Percentiles rank a stretch among this genome's conserved stretches.
phyloP scores from a whole-genome alignment of 2,113 vertebrate genomes.

The Ramphastos sulfuratus region DNA sequence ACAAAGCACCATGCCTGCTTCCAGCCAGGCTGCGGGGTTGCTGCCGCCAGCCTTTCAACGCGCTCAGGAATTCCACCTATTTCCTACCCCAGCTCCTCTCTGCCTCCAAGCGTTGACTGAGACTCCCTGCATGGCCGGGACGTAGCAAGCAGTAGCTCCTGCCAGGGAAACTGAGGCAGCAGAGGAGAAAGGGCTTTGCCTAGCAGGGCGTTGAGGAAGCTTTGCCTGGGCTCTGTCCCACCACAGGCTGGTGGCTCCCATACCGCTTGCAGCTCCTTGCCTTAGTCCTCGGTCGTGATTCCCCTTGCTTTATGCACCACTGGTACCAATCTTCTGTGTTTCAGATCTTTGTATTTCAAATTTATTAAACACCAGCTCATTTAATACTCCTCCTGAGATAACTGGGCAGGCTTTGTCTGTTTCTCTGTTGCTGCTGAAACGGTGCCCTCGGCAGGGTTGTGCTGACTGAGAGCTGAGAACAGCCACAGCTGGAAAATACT shows the following conservation, averaged over 20 bases:
- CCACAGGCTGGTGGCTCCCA: accelerated
- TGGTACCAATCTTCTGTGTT: background rate
- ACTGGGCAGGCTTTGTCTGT: background rate
- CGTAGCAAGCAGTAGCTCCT: accelerated
- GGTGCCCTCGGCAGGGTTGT: background rate
- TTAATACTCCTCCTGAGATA: background rate
- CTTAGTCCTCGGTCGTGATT: accelerated
- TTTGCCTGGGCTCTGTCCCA: accelerated
- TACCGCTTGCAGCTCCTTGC: accelerated
- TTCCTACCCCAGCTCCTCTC: conserved; percentile 38
- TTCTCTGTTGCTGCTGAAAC: background rate
- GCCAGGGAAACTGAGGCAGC: background rate
- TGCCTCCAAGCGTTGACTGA: background rate
- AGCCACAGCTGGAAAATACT: background rate
- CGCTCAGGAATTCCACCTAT: conserved; percentile 53
- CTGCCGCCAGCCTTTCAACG: background rate
- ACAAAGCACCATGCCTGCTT: conserved; percentile 39
- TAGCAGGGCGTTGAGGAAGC: background rate
- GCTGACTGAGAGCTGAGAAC: background rate
- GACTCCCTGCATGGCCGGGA: background rate
- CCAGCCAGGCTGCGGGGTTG: conserved; percentile 19
- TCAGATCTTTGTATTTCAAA: background rate
- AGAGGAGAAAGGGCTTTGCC: background rate
- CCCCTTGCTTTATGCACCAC: background rate
- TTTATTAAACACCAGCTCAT: background rate